A percentile compares a stretch with the other conserved stretches of the same genome.
phyloP scores from a whole-genome alignment of 2,797 vertebrate genomes.

The Amphiprion clarkii region DNA sequence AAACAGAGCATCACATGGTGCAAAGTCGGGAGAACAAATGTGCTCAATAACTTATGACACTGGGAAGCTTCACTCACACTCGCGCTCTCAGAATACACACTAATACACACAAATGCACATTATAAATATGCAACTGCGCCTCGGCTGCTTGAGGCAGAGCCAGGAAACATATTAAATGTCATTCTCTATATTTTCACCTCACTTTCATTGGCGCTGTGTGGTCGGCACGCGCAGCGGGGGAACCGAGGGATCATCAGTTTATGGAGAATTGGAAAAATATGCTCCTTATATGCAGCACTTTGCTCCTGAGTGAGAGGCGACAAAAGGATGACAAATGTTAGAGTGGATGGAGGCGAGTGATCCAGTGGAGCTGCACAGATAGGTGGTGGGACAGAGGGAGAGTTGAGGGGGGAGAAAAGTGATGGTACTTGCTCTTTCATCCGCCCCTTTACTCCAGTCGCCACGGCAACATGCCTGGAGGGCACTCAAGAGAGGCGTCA shows the following conservation, averaged over 20 bases:
- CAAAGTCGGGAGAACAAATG: constrained; percentile 59
- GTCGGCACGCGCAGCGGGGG: constrained; percentile 38
- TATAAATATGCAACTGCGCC: constrained; percentile 77
- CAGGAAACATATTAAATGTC: constrained; percentile 78
- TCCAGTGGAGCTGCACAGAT: constrained; percentile 68
- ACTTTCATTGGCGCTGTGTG: constrained; percentile 50
- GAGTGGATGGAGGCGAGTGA: constrained; percentile 70
- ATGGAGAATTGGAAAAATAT: constrained; percentile 48
- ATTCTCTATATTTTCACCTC: constrained; percentile 69
- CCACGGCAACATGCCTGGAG: constrained; percentile 84
- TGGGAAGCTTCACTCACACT: constrained; percentile 37
- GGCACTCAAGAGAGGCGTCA: constrained; percentile 80
- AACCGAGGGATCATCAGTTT: constrained; percentile 66
- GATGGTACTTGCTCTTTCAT: constrained; percentile 73
- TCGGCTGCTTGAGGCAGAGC: constrained; percentile 54
- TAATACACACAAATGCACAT: constrained; percentile 44
- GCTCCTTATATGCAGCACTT: constrained; percentile 38
- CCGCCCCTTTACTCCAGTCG: constrained; percentile 78
- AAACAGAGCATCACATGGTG: constrained; percentile 50
- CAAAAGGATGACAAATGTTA: constrained; percentile 75
- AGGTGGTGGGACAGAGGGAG: constrained; percentile 58
- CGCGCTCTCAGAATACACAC: constrained; percentile 43
- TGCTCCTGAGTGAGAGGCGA: constrained; percentile 65
- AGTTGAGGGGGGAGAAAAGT: constrained; percentile 25
- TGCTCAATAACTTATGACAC: constrained; percentile 76